Evolutionary conservation across 2,797 vertebrate genomes (phyloP).

Genomic region (Miichthys miiuy): DNA sequence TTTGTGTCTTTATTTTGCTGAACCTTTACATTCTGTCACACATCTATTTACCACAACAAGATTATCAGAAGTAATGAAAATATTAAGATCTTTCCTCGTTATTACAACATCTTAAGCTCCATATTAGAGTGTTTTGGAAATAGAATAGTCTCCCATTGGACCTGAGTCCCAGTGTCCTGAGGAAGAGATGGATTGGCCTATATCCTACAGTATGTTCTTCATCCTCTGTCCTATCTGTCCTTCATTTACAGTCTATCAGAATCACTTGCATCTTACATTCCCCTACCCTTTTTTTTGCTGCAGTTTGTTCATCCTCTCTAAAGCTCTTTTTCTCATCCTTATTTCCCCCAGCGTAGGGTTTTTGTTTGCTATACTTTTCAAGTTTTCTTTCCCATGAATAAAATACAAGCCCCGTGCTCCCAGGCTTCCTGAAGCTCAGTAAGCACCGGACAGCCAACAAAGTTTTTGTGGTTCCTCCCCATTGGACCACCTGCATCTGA

Average conservation of each 20-base stretch:
- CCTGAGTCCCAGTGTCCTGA: background rate
- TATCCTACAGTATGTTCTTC: slow-evolving; percentile 3
- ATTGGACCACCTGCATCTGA: slow-evolving; percentile 37
- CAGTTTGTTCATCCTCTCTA: slow-evolving; percentile 26
- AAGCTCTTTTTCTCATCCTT: background rate
- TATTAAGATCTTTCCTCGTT: background rate
- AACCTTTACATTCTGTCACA: background rate
- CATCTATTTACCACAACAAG: background rate
- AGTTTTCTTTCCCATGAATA: slow-evolving; percentile 71
- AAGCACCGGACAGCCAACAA: slow-evolving; percentile 46
- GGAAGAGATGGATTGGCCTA: background rate
- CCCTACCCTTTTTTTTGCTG: slow-evolving; percentile 23
- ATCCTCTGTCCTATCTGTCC: background rate
- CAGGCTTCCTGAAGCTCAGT: slow-evolving; percentile 57
- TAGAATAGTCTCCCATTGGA: background rate
- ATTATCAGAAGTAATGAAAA: background rate
- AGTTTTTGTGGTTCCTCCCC: slow-evolving; percentile 49
- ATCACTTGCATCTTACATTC: slow-evolving; percentile 15
- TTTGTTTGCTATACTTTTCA: slow-evolving; percentile 41
- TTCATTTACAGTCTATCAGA: slow-evolving; percentile 9
- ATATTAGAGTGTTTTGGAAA: background rate
- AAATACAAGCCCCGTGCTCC: slow-evolving; percentile 58
- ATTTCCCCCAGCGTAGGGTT: slow-evolving; percentile 2
- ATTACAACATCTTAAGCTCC: background rate
- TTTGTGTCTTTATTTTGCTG: background rate